Percentiles rank a stretch among this genome's conserved stretches.
Conservation (phyloP, 2,797 vertebrate species). For the Jordanella pulchra region DNA sequence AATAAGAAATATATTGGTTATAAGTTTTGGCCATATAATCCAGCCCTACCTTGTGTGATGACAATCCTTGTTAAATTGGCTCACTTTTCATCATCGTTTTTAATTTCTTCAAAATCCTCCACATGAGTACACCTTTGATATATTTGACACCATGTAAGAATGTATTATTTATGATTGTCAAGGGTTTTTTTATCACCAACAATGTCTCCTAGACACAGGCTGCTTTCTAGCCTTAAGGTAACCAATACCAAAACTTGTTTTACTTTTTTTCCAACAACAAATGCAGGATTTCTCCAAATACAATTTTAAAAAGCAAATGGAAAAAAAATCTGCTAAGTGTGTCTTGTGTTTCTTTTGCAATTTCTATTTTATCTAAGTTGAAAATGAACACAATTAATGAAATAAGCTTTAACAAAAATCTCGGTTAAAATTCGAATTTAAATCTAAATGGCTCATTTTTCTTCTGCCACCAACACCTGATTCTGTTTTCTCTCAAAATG, state of each 20-base stretch:
- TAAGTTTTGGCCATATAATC: too few relatives aligned
- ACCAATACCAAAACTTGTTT: neutral
- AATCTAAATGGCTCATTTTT: neutral
- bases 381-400: neutral
- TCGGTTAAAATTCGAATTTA: neutral
- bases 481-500: neutral
- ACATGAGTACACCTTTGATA: neutral
- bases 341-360: neutral
- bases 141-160: neutral
- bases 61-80: neutral
- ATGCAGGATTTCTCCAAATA: neutral
- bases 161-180: neutral
- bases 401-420: neutral
- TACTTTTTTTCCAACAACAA: neutral
- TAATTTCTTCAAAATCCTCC: neutral
- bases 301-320: neutral
- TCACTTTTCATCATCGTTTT: neutral
- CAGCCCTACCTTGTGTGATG: neutral
- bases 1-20: too few relatives aligned
- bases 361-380: neutral
- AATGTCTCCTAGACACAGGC: neutral
- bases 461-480: neutral
- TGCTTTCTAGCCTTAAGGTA: neutral
- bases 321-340: neutral
- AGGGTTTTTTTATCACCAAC: too few relatives aligned